Base-by-base conservation (phyloP, 2,797 vertebrate species). In the Gouania willdenowi region DNA sequence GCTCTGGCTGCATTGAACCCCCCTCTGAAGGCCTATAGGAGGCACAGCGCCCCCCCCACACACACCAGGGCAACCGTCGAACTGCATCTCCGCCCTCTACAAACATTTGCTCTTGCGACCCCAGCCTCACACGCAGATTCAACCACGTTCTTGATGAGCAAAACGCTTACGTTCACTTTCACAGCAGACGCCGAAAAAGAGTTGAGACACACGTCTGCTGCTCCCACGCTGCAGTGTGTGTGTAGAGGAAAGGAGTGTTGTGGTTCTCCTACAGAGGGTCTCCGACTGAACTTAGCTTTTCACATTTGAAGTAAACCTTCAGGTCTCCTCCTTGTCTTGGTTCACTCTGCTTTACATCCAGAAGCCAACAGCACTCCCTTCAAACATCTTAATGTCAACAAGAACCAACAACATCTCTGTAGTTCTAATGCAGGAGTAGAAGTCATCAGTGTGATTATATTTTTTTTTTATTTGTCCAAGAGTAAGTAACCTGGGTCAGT, bases 1-100 rank as follows among this genome's bases (percentile, higher is more conserved):
- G 94, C 66, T 90, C 93, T 48, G 83, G 87, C 36, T 88, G 89
- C 64, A 79, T 84, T 1, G 95, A 97, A 18, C 87, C 91, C 36
- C 43, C 89, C 2, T 64, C 91, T 46, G 95, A 98, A 7, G 92
- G 88, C 76, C 90, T 93, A 82, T 84, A 83, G 77, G 67, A 63
- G 54, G 41, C 36, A 49, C 64, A 17, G 34, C 17, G 15, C 59
- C 74, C 38, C 61, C 71, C 70, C 10, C n/a, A n/a, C n/a, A 46
- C 70, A 63, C 19, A 4, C 19, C 19, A n/a, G 71, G 77, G 80
- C 79, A 77, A 77, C 62, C 55, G 60, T 46, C 56, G 83, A 82
- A 77, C 81, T 82, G 70, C 81, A 84, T 51, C 75, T 49, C 47
- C 74, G 37, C 64, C 40, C 66, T 52, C 52, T 50, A 40, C 20